A percentile compares a stretch with the other conserved stretches of the same genome.
These are phyloP conservation scores for Pterocles gutturalis DNA, from an alignment of 2,113 vertebrate species.

Conservation along the genomic window DNA sequence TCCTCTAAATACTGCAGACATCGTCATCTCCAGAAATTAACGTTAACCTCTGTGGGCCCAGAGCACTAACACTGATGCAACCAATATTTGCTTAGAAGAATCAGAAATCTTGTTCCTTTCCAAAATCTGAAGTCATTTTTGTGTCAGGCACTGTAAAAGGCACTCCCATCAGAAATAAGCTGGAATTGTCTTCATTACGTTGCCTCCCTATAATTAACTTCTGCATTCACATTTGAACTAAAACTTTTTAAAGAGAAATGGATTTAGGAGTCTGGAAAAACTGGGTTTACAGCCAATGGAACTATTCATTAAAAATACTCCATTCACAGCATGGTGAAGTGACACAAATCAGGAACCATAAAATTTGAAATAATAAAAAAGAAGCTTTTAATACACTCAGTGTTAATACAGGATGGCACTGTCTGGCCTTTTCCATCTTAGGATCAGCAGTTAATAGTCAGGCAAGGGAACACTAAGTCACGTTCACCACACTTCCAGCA, in stretches of 20 bases:
- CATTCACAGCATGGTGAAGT: neutral
- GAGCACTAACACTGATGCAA: neutral
- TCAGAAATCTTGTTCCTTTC: neutral
- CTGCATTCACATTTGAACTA: neutral
- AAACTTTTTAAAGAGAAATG: neutral
- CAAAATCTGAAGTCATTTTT: neutral
- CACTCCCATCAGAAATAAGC: neutral
- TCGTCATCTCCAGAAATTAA: neutral
- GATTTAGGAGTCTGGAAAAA: neutral
- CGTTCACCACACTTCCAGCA: neutral
- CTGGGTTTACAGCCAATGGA: neutral
- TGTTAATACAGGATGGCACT: neutral
- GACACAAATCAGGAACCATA: neutral
- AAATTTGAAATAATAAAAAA: neutral
- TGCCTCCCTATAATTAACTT: neutral
- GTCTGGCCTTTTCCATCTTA: neutral
- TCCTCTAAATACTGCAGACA: neutral
- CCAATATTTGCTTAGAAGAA: neutral
- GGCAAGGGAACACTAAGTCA: neutral
- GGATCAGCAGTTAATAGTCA: constrained; percentile 5
- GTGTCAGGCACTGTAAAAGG: neutral
- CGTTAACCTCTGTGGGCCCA: neutral
- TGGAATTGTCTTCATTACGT: neutral
- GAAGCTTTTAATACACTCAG: neutral
- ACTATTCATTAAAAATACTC: neutral